Conservation (phyloP, 1,140 invertebrate genomes). For the Marisa cornuarietis region DNA sequence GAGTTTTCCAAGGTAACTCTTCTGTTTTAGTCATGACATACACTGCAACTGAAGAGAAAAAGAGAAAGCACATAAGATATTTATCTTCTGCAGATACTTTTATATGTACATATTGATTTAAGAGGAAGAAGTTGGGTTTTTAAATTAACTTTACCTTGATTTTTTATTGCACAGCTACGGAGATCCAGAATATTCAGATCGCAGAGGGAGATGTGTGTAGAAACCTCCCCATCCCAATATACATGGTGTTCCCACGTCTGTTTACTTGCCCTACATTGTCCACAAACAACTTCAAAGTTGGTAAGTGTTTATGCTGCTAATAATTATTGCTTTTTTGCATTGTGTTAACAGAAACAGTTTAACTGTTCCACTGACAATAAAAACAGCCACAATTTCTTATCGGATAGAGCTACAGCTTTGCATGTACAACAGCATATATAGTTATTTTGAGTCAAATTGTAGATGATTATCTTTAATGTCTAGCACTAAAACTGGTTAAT, state of each 20-base stretch:
- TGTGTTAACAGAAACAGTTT: neutral
- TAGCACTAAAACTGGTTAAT: too few species aligned
- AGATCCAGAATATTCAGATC: slow-evolving; percentile 98
- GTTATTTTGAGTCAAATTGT: neutral
- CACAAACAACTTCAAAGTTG: slow-evolving; percentile 95
- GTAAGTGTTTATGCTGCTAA: slow-evolving; percentile 69
- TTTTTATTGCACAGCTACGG: slow-evolving; percentile 77
- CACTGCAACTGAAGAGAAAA: too few species aligned
- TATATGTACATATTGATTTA: too few species aligned
- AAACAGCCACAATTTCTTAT: neutral
- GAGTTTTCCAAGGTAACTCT: too few species aligned
- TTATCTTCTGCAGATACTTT: too few species aligned
- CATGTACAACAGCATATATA: neutral
- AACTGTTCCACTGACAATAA: neutral
- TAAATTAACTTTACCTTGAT: too few species aligned
- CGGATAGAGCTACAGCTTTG: too few species aligned
- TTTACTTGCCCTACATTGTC: slow-evolving; percentile 94
- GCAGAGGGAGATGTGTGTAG: slow-evolving; percentile 89
- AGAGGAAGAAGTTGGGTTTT: too few species aligned
- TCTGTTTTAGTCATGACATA: too few species aligned
- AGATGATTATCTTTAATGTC: too few species aligned
- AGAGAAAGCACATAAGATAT: too few species aligned
- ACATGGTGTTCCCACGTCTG: slow-evolving; percentile 93
- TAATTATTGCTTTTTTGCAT: neutral
- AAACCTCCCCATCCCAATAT: slow-evolving; percentile 86